phyloP scores from a whole-genome alignment of 1,140 invertebrate species.

The Teleogryllus occipitalis region DNA sequence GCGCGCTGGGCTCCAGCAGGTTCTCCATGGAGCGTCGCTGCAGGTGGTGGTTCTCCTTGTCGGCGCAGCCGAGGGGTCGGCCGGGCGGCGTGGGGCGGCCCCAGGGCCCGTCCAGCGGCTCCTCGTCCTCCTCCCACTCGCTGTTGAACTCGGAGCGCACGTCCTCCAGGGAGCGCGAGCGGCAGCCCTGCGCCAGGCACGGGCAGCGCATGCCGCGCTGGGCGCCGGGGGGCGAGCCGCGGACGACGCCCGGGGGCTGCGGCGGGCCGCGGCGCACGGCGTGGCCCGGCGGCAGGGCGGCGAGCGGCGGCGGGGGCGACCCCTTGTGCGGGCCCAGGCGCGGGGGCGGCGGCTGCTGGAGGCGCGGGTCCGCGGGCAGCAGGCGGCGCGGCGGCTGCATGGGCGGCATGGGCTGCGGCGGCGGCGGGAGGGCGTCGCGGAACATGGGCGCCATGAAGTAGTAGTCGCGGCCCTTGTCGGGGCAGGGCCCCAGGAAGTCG shows the following conservation, averaged over 20 bases:
- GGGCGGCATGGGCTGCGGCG: slow-evolving; percentile 44
- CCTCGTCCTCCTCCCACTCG: slow-evolving; percentile 54
- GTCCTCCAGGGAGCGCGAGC: slow-evolving; percentile 60
- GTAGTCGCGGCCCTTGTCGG: slow-evolving; percentile 55
- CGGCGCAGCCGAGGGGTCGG: background rate
- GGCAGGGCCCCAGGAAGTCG: slow-evolving; percentile 40
- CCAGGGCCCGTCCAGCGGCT: slow-evolving; percentile 31
- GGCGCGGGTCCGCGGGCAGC: slow-evolving; percentile 13
- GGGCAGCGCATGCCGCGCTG: background rate
- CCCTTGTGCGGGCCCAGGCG: slow-evolving; percentile 39
- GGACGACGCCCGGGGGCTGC: slow-evolving; percentile 33
- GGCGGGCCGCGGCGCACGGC: slow-evolving; percentile 23
- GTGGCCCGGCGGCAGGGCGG: slow-evolving; percentile 31
- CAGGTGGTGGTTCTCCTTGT: slow-evolving; percentile 28
- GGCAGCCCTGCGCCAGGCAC: slow-evolving; percentile 32
- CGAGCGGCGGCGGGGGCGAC: slow-evolving; percentile 41
- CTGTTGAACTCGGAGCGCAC: slow-evolving; percentile 43
- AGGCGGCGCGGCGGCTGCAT: slow-evolving; percentile 36
- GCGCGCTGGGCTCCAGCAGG: slow-evolving; percentile 34
- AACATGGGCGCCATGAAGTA: slow-evolving; percentile 60
- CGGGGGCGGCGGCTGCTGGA: slow-evolving; percentile 53
- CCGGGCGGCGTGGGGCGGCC: background rate
- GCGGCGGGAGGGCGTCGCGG: slow-evolving; percentile 51
- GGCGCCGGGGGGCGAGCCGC: slow-evolving; percentile 34
- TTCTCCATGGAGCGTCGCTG: slow-evolving; percentile 60